phyloP scores from a whole-genome alignment of 2,888 invertebrate species.

The Chloroclystis v-ata region DNA sequence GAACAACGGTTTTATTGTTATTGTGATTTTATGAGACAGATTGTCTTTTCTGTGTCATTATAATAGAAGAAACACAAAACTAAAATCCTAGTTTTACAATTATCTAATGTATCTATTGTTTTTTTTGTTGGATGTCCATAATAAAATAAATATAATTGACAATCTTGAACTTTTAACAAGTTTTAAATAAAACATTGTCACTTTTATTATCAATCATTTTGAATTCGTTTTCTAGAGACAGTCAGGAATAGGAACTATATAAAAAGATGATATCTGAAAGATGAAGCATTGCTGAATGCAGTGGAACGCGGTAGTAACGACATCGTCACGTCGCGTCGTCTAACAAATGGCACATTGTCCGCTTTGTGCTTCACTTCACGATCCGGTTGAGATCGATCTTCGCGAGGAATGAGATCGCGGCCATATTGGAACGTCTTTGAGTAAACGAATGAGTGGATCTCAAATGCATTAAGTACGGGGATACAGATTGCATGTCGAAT shows the following conservation, averaged over 20 bases:
- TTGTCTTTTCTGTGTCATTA: too few relatives aligned
- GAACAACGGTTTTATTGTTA: neutral
- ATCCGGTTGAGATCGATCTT: constrained; percentile 20
- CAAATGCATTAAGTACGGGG: neutral
- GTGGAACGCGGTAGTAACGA: constrained; percentile 20
- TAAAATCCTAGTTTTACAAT: too few relatives aligned
- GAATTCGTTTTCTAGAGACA: too few relatives aligned
- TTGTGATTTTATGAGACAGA: neutral
- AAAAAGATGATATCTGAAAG: constrained; percentile 21
- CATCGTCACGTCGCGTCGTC: constrained; percentile 27
- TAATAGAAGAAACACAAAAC: too few relatives aligned
- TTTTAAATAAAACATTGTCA: too few relatives aligned
- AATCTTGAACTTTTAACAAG: too few relatives aligned
- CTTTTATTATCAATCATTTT: too few relatives aligned
- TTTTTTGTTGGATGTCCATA: too few relatives aligned
- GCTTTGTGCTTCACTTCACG: constrained; percentile 1
- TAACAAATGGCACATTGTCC: constrained; percentile 27
- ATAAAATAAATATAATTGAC: too few relatives aligned
- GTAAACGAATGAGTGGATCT: neutral
- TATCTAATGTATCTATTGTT: too few relatives aligned
- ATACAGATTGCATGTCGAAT: too few relatives aligned
- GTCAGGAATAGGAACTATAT: too few relatives aligned
- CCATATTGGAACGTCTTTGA: constrained; percentile 12
- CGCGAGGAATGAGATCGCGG: constrained; percentile 9
- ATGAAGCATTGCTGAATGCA: constrained; percentile 18